phyloP scores from a whole-genome alignment of 2,888 invertebrate species.

The Pristionchus exspectatus region DNA sequence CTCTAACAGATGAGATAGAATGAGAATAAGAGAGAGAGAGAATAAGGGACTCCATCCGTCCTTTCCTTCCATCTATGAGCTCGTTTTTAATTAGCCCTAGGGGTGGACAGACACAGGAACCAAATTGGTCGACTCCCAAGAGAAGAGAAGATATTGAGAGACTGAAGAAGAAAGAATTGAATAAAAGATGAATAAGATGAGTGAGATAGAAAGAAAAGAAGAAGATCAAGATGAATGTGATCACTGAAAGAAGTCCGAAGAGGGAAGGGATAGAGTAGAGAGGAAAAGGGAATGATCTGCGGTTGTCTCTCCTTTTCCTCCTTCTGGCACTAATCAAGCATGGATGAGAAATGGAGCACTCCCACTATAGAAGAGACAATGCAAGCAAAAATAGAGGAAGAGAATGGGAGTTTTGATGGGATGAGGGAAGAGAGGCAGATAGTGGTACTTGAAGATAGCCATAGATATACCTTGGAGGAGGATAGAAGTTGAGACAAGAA shows the following conservation, averaged over 20 bases:
- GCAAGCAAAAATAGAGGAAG: conserved; percentile 1
- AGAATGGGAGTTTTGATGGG: not conserved
- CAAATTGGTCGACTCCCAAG: conserved; percentile 8
- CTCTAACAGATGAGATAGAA: conserved; percentile 4
- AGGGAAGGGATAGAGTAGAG: not conserved
- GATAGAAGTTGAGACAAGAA: not conserved
- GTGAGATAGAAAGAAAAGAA: not conserved
- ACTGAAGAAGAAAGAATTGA: not conserved
- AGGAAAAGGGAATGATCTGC: not conserved
- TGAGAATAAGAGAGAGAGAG: not conserved
- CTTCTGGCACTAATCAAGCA: conserved; percentile 37
- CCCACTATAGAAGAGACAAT: conserved; percentile 9
- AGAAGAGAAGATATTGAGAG: not conserved
- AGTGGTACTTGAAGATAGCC: not conserved
- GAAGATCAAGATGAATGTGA: not conserved
- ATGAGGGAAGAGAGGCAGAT: not conserved
- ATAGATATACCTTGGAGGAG: not conserved
- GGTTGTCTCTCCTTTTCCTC: not conserved
- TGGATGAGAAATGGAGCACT: conserved; percentile 34
- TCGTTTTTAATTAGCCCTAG: conserved; percentile 32
- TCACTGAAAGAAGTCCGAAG: not conserved
- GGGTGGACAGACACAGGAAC: not conserved
- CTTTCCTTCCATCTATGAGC: conserved; percentile 21
- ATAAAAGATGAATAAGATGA: not conserved
- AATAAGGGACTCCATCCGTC: conserved; percentile 30